These are phyloP conservation scores for Hedya salicella DNA, from an alignment of 2,888 invertebrate genomes.

Conservation along the genomic window DNA sequence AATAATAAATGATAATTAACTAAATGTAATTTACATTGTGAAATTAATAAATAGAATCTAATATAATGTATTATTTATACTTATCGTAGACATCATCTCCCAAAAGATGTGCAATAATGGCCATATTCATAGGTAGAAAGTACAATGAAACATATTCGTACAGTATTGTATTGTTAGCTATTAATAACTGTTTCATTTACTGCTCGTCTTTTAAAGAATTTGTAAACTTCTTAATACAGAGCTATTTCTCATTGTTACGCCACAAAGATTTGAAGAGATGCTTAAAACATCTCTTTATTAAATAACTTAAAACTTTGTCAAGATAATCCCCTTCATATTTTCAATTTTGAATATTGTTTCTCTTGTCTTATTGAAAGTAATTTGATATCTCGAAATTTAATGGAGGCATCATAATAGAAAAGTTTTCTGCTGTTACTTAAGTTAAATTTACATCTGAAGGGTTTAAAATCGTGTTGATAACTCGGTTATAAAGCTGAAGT, in stretches of 20 bases:
- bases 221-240: neutral
- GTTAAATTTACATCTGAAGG: neutral
- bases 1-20: too few relatives aligned
- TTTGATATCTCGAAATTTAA: neutral
- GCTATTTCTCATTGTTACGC: slow-evolving; percentile 17
- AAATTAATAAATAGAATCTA: too few relatives aligned
- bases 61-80: too few relatives aligned
- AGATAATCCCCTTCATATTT: slow-evolving; percentile 16
- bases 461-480: too few relatives aligned
- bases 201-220: neutral
- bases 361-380: neutral
- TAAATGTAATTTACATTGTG: too few relatives aligned
- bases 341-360: slow-evolving; percentile 12
- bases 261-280: slow-evolving; percentile 19
- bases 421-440: neutral
- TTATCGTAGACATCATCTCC: too few relatives aligned
- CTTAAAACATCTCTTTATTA: slow-evolving; percentile 16
- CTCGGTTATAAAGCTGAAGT: too few relatives aligned
- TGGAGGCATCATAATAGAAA: neutral
- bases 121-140: too few relatives aligned
- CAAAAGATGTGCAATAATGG: too few relatives aligned
- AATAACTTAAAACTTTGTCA: slow-evolving; percentile 22
- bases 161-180: too few relatives aligned
- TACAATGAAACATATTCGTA: too few relatives aligned
- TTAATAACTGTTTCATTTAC: neutral